A percentile compares a stretch with the other conserved stretches of the same genome.
Evolutionary conservation across 2,797 vertebrate species (phyloP).

Genomic region (Alcedo atthis): DNA sequence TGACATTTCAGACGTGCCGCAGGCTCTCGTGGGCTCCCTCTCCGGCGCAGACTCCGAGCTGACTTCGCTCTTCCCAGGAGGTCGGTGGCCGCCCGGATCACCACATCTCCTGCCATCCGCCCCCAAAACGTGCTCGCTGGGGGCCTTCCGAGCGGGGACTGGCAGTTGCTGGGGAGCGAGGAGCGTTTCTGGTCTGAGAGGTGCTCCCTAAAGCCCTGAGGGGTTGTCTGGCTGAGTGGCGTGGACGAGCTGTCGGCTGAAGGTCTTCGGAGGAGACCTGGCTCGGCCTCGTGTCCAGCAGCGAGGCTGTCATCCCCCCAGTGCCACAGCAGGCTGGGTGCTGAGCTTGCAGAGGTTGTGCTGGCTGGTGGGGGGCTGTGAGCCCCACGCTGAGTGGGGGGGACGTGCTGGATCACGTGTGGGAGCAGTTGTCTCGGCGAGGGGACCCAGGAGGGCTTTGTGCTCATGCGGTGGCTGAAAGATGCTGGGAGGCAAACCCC

Average conservation of each 20-base stretch:
- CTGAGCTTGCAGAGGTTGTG: background rate
- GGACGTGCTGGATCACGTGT: accelerated
- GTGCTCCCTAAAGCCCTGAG: background rate
- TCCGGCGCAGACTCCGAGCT: background rate
- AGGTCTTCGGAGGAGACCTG: accelerated
- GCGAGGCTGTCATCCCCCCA: accelerated
- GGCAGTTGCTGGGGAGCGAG: accelerated
- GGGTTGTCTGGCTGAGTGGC: accelerated
- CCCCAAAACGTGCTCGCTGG: too few relatives aligned
- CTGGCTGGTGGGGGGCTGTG: background rate
- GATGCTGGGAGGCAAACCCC: background rate
- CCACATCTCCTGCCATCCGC: background rate
- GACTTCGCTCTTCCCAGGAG: background rate
- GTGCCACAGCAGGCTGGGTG: accelerated
- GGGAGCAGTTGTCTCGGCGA: accelerated
- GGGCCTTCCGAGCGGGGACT: accelerated
- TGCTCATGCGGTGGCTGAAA: background rate
- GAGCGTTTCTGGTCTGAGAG: accelerated
- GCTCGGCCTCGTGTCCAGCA: accelerated
- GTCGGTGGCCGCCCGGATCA: background rate
- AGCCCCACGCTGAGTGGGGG: accelerated
- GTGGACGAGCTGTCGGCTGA: accelerated
- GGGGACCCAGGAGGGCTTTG: background rate
- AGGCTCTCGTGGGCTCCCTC: accelerated
- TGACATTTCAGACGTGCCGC: background rate